phyloP scores from a whole-genome alignment of 2,797 vertebrate genomes.

The Acanthurus lineatus region DNA sequence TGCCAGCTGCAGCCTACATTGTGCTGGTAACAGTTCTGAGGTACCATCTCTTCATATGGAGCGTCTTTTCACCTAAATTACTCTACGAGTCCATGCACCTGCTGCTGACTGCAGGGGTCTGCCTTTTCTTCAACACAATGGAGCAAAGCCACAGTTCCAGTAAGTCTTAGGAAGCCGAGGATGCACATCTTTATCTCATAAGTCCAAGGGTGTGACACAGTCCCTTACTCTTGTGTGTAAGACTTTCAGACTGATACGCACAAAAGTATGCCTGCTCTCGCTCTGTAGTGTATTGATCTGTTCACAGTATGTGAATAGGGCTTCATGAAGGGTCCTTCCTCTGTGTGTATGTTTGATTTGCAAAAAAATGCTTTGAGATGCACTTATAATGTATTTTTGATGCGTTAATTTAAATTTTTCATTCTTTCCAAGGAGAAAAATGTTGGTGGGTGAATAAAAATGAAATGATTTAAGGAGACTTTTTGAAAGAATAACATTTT shows the following conservation, averaged over 20 bases:
- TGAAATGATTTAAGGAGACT: conserved; percentile 13
- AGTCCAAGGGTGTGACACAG: neutral
- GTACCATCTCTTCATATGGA: conserved; percentile 98
- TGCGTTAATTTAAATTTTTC: conserved; percentile 45
- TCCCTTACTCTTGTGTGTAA: neutral
- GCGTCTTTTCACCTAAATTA: conserved; percentile 96
- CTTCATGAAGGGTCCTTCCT: conserved; percentile 1
- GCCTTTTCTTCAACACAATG: conserved; percentile 90
- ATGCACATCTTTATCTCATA: neutral
- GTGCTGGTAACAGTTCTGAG: conserved; percentile 91
- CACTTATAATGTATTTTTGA: conserved; percentile 29
- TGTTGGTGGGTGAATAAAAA: conserved; percentile 42
- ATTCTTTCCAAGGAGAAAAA: conserved; percentile 10
- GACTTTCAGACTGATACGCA: conserved; percentile 7
- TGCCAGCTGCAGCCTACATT: conserved; percentile 89
- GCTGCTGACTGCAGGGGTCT: conserved; percentile 88
- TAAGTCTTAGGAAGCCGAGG: conserved; percentile 46
- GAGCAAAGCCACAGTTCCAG: conserved; percentile 83
- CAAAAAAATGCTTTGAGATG: conserved; percentile 9
- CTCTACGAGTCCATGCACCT: conserved; percentile 94
- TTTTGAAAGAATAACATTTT: conserved; percentile 12
- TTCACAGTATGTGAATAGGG: conserved; percentile 18
- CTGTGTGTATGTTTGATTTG: conserved; percentile 16
- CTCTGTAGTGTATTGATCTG: neutral
- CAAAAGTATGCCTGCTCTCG: neutral